Percentiles rank a stretch among this genome's conserved stretches.
These are phyloP conservation scores for Acrobasis consociella DNA, from an alignment of 2,888 invertebrate species.

Conservation along the genomic window DNA sequence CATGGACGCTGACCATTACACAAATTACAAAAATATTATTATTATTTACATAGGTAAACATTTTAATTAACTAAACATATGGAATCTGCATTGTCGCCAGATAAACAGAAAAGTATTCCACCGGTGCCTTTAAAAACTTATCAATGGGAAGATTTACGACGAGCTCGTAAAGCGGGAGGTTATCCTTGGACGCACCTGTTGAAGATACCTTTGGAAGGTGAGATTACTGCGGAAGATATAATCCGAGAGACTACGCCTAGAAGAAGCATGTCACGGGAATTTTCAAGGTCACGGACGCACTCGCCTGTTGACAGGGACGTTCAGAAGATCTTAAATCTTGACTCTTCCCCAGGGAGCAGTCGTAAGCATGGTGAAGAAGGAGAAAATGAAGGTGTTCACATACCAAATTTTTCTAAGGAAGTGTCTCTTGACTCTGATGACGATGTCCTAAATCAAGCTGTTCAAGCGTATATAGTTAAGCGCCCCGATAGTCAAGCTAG, in stretches of 20 bases:
- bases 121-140: constrained; percentile 89
- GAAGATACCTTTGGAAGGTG: constrained; percentile 83
- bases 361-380: constrained; percentile 74
- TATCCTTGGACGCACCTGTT: constrained; percentile 92
- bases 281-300: constrained; percentile 71
- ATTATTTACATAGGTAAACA: constrained; percentile 31
- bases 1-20: constrained; percentile 40
- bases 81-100: constrained; percentile 82
- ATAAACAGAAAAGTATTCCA: constrained; percentile 78
- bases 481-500: constrained; percentile 59
- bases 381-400: constrained; percentile 70
- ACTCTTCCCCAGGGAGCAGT: constrained; percentile 78
- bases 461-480: constrained; percentile 49
- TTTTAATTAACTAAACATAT: constrained; percentile 66
- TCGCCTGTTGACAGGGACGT: constrained; percentile 63
- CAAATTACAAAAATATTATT: no score
- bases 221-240: constrained; percentile 78
- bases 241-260: constrained; percentile 71
- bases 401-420: constrained; percentile 79
- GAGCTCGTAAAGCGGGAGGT: constrained; percentile 87
- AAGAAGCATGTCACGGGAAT: constrained; percentile 76
- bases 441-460: constrained; percentile 55
- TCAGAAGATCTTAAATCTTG: constrained; percentile 73
- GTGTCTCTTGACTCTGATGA: constrained; percentile 76
- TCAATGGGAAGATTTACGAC: constrained; percentile 90